Conservation (phyloP, 2,113 vertebrate species). For the Anoplopoma fimbria region DNA sequence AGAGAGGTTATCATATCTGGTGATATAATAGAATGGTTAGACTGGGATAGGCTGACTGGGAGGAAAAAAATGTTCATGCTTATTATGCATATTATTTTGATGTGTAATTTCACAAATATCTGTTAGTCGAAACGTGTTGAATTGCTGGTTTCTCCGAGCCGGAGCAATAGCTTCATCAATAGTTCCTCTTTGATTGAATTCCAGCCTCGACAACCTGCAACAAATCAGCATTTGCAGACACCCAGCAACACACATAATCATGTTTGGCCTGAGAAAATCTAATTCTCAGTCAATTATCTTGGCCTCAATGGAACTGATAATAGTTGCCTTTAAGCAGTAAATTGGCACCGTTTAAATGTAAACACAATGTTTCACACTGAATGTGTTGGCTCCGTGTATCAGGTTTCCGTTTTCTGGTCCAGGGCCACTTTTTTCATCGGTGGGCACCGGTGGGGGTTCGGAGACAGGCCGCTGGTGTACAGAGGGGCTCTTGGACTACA, state of each 20-base stretch:
- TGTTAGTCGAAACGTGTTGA: conserved; percentile 27
- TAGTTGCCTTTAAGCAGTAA: conserved; percentile 75
- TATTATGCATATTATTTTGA: conserved; percentile 9
- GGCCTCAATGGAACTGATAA: conserved; percentile 75
- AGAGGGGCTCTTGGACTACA: conserved; percentile 67
- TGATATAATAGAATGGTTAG: background rate
- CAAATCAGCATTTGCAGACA: conserved; percentile 74
- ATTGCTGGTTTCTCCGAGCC: conserved; percentile 35
- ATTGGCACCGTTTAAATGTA: conserved; percentile 79
- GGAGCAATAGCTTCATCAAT: conserved; percentile 64
- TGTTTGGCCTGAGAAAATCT: conserved; percentile 79
- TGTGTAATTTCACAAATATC: conserved; percentile 22
- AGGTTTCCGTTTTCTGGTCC: conserved; percentile 63
- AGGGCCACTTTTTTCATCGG: conserved; percentile 58
- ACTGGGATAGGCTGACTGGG: background rate
- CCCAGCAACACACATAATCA: conserved; percentile 72
- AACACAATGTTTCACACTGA: conserved; percentile 77
- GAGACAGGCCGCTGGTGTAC: conserved; percentile 23
- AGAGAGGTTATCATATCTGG: background rate
- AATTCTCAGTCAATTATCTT: conserved; percentile 79
- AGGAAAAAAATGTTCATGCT: background rate
- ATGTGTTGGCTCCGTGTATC: conserved; percentile 67
- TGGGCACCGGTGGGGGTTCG: conserved; percentile 18
- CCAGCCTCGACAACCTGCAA: conserved; percentile 64
- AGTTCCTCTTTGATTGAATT: conserved; percentile 71